Evolutionary conservation across 2,888 invertebrate genomes (phyloP).

Genomic region (Tetramorium bicarinatum): DNA sequence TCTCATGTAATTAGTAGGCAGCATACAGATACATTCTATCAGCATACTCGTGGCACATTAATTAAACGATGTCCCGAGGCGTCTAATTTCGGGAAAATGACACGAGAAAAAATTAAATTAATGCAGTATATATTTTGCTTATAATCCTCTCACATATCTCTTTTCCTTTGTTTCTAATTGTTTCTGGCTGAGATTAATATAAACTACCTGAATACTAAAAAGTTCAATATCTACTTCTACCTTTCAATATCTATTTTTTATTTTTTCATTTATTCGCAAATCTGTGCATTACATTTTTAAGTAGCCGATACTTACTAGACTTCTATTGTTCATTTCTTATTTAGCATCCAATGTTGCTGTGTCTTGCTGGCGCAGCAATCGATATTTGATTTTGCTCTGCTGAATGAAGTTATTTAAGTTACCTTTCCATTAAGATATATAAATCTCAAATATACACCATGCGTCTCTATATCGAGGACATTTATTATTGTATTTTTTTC

Average conservation of each 20-base stretch:
- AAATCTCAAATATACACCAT: background rate
- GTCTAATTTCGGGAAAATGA: constrained; percentile 1
- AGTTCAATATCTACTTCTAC: background rate
- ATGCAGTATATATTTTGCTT: background rate
- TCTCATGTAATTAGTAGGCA: constrained; percentile 16
- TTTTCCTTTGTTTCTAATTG: background rate
- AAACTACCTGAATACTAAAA: background rate
- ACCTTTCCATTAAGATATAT: background rate
- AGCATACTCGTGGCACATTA: constrained; percentile 21
- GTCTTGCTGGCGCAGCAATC: background rate
- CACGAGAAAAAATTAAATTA: constrained; percentile 2
- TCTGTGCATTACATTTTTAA: background rate
- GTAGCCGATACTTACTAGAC: background rate
- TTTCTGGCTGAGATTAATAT: background rate
- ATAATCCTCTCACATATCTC: background rate
- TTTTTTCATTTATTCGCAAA: background rate
- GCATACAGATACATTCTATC: background rate
- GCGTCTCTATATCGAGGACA: background rate
- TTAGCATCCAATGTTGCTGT: background rate
- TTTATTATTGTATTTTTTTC: constrained; percentile 15
- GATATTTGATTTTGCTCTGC: background rate
- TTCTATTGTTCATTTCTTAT: background rate
- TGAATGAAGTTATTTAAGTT: background rate
- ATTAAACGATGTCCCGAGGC: constrained; percentile 24
- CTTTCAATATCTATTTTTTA: background rate